Evolutionary conservation across 1,140 invertebrate genomes (phyloP).

Genomic region (Brachionus rubens): DNA sequence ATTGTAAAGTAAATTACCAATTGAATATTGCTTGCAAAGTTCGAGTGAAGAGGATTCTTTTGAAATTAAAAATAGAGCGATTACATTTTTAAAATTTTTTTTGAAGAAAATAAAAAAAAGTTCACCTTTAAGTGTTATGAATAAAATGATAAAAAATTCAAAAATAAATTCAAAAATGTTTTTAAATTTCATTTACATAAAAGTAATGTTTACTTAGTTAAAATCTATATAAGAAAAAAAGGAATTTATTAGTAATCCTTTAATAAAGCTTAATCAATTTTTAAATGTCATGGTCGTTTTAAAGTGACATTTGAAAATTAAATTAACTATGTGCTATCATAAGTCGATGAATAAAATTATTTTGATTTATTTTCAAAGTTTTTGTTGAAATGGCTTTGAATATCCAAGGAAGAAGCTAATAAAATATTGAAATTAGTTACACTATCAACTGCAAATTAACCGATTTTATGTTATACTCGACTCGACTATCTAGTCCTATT

Average conservation of each 20-base stretch:
- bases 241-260: no score
- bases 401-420: no score
- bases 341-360: no score
- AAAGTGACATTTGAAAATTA: not conserved
- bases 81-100: not conserved
- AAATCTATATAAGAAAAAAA: not conserved
- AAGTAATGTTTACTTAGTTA: constrained; percentile 1
- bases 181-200: constrained; percentile 39
- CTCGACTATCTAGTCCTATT: no score
- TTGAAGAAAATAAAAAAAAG: not conserved
- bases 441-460: no score
- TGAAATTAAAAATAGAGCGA: not conserved
- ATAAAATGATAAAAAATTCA: constrained; percentile 20
- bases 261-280: not conserved
- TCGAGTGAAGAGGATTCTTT: not conserved
- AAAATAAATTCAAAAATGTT: constrained; percentile 19
- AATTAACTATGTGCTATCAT: no score
- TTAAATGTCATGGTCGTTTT: not conserved
- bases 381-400: no score
- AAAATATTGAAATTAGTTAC: no score
- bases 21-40: constrained; percentile 13
- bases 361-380: no score
- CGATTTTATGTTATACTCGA: no score
- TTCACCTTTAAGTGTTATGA: not conserved
- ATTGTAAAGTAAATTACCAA: constrained; percentile 2